Evolutionary conservation across 2,888 invertebrate genomes (phyloP).

Genomic region (Clanis bilineata): DNA sequence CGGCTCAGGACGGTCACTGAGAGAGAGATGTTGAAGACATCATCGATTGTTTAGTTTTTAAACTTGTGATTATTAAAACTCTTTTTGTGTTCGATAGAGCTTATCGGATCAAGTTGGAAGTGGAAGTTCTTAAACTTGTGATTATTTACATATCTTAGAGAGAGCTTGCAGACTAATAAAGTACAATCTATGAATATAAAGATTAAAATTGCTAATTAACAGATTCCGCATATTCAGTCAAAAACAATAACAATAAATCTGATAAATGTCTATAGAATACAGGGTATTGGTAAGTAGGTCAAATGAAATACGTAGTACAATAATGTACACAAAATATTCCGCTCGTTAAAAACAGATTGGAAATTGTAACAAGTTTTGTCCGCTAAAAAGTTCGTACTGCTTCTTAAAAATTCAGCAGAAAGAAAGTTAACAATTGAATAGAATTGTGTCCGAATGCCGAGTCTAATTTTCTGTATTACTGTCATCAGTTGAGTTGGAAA

Average conservation of each 20-base stretch:
- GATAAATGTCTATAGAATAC: neutral
- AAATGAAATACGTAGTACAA: neutral
- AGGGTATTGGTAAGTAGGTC: neutral
- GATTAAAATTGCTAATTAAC: too few species aligned
- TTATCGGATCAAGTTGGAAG: too few species aligned
- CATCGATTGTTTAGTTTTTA: too few species aligned
- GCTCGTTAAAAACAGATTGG: constrained; percentile 11
- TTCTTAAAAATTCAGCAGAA: constrained; percentile 2
- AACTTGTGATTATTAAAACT: too few species aligned
- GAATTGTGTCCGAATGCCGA: neutral
- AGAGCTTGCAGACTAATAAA: too few species aligned
- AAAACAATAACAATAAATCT: neutral
- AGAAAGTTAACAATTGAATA: constrained; percentile 4
- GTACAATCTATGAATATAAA: too few species aligned
- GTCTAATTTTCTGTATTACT: neutral
- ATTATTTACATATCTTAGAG: too few species aligned
- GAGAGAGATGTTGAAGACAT: too few species aligned
- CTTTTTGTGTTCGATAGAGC: too few species aligned
- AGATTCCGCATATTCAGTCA: neutral
- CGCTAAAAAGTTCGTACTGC: constrained; percentile 4
- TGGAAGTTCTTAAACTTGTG: too few species aligned
- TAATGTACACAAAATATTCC: constrained; percentile 2
- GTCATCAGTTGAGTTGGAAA: neutral
- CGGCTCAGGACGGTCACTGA: too few species aligned
- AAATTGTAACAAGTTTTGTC: neutral